Conservation (phyloP, 2,888 invertebrate species). For the Tetragonula carbonaria region DNA sequence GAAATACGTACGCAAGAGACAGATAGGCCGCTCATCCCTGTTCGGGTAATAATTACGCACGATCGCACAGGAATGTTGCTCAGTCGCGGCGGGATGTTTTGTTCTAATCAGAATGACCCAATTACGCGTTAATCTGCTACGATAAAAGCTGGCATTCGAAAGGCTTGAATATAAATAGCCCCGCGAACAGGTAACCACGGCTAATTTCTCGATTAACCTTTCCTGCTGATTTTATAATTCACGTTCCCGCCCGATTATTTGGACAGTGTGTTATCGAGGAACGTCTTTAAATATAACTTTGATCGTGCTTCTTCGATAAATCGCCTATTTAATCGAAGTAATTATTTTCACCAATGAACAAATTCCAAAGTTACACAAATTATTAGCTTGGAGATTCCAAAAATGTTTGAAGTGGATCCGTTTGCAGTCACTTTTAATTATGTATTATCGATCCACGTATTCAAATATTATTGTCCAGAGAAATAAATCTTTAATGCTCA, state of each 20-base stretch:
- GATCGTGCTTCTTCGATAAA: too few species aligned
- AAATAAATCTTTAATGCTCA: too few species aligned
- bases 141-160: conserved; percentile 32
- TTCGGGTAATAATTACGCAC: conserved; percentile 33
- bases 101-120: conserved; percentile 49
- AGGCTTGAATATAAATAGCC: conserved; percentile 17
- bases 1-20: background rate
- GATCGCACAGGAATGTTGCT: background rate
- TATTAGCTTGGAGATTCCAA: too few species aligned
- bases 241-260: background rate
- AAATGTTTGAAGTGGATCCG: too few species aligned
- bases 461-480: too few species aligned
- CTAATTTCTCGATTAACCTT: conserved; percentile 38
- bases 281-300: background rate
- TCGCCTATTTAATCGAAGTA: too few species aligned
- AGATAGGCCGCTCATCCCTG: background rate
- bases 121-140: conserved; percentile 42
- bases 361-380: too few species aligned
- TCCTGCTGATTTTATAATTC: conserved; percentile 18
- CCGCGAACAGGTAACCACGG: conserved; percentile 25
- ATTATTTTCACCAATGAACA: too few species aligned
- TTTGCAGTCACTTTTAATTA: too few species aligned
- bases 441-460: too few species aligned
- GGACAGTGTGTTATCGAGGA: background rate
- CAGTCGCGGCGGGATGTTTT: conserved; percentile 33